Evolutionary conservation across 2,888 invertebrate species (phyloP), one percentile per base, ranked within the genome.

Genomic region (Arctia plantaginis): DNA sequence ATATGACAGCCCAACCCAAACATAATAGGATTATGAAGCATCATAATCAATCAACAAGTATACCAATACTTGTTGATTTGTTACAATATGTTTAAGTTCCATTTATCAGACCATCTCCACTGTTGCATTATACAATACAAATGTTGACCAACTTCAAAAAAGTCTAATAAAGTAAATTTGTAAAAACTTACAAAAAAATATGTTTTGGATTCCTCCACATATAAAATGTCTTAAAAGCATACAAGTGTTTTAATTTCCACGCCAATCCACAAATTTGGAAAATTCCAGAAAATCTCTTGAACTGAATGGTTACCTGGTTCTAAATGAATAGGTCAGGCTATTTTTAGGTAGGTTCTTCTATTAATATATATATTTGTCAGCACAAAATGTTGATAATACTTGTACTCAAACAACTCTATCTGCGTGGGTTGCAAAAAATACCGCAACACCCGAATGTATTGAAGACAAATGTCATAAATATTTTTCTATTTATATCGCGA

Each of bases 391-490:
- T 35, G 15, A 64, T 33, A 44, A 70, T 64, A 64, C n/a, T n/a
- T n/a, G n/a, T n/a, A n/a, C 33, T n/a, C 4, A 33, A 30, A 62
- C 20, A 30, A 33, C 8, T 51, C 18, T n/a, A 30, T 44, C 30
- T 47, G 15, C 39, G 12, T 71, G 27, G 66, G 39, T 27, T 6
- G 18, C n/a, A n/a, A 59, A 55, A 72, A 41, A 66, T 72, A 72
- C 47, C 23, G 64, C 44, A 51, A 66, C 30, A 3, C 41, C 41
- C 59, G 2, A 66, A 66, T 15, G 15, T 67, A 44, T 72, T 59
- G 33, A 33, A 33, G 39, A 66, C 27, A 66, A 71, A 55, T 20
- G 72, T 59, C 55, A 65, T 72, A 67, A 72, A 72, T 27, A 41
- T 66, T 23, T 55, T 23, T 68, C 51, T 23, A 23, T 51, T 51